Conservation (phyloP, 1,140 invertebrate species). For the Trypoxylus dichotomus region DNA sequence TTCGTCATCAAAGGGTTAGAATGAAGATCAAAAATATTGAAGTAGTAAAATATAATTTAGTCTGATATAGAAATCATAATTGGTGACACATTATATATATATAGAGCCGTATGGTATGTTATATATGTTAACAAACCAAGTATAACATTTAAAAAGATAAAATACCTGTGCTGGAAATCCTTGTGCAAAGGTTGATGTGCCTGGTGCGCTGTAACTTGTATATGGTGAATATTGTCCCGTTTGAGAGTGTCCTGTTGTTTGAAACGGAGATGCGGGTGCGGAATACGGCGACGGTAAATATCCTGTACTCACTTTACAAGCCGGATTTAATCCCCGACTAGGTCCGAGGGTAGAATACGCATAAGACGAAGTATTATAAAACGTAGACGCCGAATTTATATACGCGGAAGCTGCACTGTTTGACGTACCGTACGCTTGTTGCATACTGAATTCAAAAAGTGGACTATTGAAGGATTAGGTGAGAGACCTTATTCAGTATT, state of each 20-base stretch:
- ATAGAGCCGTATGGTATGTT: too few relatives aligned
- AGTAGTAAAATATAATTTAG: too few relatives aligned
- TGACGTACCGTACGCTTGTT: constrained; percentile 52
- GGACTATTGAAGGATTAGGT: background rate
- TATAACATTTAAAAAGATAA: background rate
- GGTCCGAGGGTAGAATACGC: constrained; percentile 51
- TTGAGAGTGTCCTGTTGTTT: constrained; percentile 55
- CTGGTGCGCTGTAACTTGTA: constrained; percentile 61
- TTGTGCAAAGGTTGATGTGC: constrained; percentile 60
- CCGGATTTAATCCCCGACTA: constrained; percentile 52
- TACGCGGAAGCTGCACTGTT: constrained; percentile 46
- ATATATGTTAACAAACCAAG: too few relatives aligned
- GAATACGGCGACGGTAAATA: constrained; percentile 51
- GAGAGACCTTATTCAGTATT: constrained; percentile 30
- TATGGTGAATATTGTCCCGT: constrained; percentile 63
- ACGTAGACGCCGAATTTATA: constrained; percentile 46
- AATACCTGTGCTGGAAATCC: constrained; percentile 67
- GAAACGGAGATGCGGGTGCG: constrained; percentile 57
- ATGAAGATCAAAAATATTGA: too few relatives aligned
- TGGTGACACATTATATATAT: too few relatives aligned
- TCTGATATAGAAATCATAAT: too few relatives aligned
- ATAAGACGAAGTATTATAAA: constrained; percentile 52
- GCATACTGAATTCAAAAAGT: constrained; percentile 47
- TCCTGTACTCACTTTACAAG: constrained; percentile 51
- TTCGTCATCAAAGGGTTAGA: too few relatives aligned